Base-by-base conservation (phyloP, 2,888 invertebrate genomes). In the Drosophila rellima region DNA sequence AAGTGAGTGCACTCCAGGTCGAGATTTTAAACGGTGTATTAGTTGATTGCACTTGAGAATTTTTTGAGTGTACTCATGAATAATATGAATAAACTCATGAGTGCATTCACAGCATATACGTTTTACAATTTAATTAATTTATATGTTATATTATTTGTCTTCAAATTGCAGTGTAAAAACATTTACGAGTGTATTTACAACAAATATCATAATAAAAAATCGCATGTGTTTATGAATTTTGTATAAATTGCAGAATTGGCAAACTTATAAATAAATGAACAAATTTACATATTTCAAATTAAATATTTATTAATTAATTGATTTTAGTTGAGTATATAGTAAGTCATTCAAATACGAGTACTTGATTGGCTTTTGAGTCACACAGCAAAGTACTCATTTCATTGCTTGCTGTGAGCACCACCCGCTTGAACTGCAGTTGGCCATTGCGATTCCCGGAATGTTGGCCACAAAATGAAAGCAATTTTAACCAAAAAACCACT, bases 401-500 rank as follows among this genome's bases (percentile, higher is more conserved):
- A 4, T 37, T 20, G 10, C 20, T 20, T 17, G 11, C 35, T 8
- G 4, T 10, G 11, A 18, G 1, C 33, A 3, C 29, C 40, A 29
- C 26, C 45, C 48, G 52, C 31, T 15, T 33, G 17, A 47, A 37
- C 31, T 52, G 56, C 72, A 71, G 35, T 26, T 60, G 29, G 37
- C 33, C 31, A 45, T 23, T 42, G 50, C 50, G 50, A 37, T 75
- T 66, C 75, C 11, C 39, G 44, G 66, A 66, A 70, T 74, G 31
- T 55, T 74, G 69, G 35, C 44, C 60, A 56, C 64, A 65, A 74
- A 61, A 70, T 51, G 37, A 70, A 51, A 63, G 59, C 54, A 67
- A 63, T 55, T 63, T 61, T 44, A 45, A 20, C 48, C 35, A n/a
- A 68, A 66, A 45, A 69, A 62, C 11, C 70, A 70, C 74, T 70